phyloP scores from a whole-genome alignment of 2,797 vertebrate genomes.

The Danio choprae region DNA sequence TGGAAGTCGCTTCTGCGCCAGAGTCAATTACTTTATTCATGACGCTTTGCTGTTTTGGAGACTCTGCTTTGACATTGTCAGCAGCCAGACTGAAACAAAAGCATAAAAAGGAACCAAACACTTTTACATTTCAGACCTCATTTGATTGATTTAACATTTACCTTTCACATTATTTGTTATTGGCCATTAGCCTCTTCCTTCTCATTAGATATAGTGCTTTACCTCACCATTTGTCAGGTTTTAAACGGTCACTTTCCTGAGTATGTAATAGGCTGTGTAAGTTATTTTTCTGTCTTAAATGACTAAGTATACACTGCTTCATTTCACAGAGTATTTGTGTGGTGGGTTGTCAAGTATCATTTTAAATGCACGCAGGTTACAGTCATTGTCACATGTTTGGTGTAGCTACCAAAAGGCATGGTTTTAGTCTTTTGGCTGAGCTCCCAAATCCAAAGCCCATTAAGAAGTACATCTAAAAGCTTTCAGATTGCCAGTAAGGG shows the following conservation, averaged over 20 bases:
- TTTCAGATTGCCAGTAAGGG: constrained; percentile 54
- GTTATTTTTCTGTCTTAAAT: background rate
- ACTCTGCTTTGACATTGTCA: constrained; percentile 49
- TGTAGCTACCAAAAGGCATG: constrained; percentile 16
- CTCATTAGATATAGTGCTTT: constrained; percentile 13
- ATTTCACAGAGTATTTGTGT: background rate
- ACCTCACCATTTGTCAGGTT: constrained; percentile 5
- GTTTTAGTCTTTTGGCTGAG: constrained; percentile 49
- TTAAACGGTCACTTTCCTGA: background rate
- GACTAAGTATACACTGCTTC: background rate
- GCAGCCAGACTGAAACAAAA: constrained; percentile 56
- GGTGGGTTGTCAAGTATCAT: background rate
- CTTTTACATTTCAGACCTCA: constrained; percentile 36
- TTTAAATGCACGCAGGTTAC: constrained; percentile 6
- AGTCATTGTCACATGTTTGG: constrained; percentile 46
- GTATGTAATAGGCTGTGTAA: background rate
- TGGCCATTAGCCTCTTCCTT: constrained; percentile 34
- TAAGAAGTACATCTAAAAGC: constrained; percentile 58
- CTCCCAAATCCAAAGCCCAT: constrained; percentile 55
- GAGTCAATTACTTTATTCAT: constrained; percentile 61
- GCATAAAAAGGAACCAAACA: constrained; percentile 45
- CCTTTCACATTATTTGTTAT: constrained; percentile 42
- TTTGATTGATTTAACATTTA: constrained; percentile 53
- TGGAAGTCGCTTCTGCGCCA: constrained; percentile 44
- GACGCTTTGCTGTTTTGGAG: constrained; percentile 52